Base-by-base conservation (phyloP, 2,888 invertebrate genomes). In the Hylaea fasciaria region DNA sequence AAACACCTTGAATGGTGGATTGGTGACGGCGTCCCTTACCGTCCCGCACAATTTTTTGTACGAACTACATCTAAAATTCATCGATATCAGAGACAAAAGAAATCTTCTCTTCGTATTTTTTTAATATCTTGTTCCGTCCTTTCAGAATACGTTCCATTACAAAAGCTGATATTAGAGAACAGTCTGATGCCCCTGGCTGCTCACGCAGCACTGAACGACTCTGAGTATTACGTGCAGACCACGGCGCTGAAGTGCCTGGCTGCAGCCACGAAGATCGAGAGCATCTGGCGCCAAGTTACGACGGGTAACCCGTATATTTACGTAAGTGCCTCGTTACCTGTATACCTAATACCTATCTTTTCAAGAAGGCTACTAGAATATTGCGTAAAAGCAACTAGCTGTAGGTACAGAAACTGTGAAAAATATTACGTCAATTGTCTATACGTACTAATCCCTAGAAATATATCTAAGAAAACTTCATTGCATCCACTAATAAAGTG, bases 101-200 rank as follows among this genome's bases (percentile, higher is more conserved):
- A n/a, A n/a, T n/a, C n/a, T n/a, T n/a, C n/a, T n/a, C n/a, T n/a
- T n/a, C n/a, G n/a, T n/a, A n/a, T n/a, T n/a, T n/a, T n/a, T n/a
- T n/a, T n/a, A n/a, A n/a, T n/a, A n/a, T n/a, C n/a, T n/a, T n/a
- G n/a, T n/a, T 9, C 7, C 9, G 32, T 22, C 22, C 32, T 32
- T 73, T 2, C 69, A 79, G 78, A 78, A 66, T 79, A 77, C 50
- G 65, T 71, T 55, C 76, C 78, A 5, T 63, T 79, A 12, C 76
- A 76, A 56, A 73, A 73, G 17, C 59, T 78, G 13, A 73, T 79
- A 46, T 62, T 45, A 0, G 69, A 73, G 28, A 70, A 76, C 51
- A 63, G 68, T 10, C 59, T 82, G 50, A 65, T 77, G 39, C 51
- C 66, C 12, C 57, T 71, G 1, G 79, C 80, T 11, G 63, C 73